Percentiles rank a stretch among this genome's conserved stretches.
phyloP scores from a whole-genome alignment of 1,140 invertebrate genomes.

The Gryllus bimaculatus region DNA sequence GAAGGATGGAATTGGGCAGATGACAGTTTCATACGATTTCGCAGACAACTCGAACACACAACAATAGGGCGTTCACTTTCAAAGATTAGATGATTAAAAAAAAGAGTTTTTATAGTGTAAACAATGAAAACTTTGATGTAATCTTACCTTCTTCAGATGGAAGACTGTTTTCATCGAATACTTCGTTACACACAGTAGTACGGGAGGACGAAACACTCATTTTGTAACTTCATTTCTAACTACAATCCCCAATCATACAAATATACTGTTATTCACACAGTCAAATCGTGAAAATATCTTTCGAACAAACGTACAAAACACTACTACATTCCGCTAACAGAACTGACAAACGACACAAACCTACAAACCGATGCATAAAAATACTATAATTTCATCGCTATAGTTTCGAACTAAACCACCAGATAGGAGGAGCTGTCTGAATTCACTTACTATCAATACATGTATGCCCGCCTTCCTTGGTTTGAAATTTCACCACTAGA shows the following conservation, averaged over 20 bases:
- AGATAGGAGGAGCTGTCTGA: not conserved
- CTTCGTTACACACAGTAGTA: conserved; percentile 63
- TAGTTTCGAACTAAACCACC: not conserved
- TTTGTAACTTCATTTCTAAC: conserved; percentile 23
- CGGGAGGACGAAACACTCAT: conserved; percentile 40
- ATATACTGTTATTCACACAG: not conserved
- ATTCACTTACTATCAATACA: not conserved
- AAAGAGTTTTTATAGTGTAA: not conserved
- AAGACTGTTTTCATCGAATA: conserved; percentile 69
- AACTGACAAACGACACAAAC: not conserved
- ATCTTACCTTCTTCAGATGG: conserved; percentile 63
- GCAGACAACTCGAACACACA: no score
- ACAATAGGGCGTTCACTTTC: no score
- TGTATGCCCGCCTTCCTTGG: not conserved
- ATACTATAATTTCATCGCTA: not conserved
- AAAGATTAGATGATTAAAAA: no score
- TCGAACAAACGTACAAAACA: not conserved
- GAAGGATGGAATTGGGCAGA: no score
- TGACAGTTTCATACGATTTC: no score
- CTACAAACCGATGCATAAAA: not conserved
- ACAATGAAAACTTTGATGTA: not conserved
- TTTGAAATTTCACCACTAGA: not conserved
- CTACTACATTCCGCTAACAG: not conserved
- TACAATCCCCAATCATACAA: not conserved
- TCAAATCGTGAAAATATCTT: not conserved